Evolutionary conservation across 2,113 vertebrate genomes (phyloP).

Genomic region (Burhinus oedicnemus): DNA sequence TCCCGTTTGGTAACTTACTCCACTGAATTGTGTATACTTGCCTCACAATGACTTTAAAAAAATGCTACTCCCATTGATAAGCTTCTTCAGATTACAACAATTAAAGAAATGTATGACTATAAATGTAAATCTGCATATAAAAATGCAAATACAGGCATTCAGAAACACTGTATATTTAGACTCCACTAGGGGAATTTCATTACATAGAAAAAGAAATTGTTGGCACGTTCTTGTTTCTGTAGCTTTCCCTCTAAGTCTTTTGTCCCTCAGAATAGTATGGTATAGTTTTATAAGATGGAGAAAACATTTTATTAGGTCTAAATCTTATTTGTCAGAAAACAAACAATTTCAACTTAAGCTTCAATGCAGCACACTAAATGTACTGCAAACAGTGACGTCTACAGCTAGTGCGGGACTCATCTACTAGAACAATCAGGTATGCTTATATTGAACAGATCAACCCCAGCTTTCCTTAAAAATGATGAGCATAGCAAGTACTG

Average conservation of each 20-base stretch:
- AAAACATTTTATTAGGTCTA: neutral
- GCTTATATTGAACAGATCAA: neutral
- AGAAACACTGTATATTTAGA: neutral
- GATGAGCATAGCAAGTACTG: neutral
- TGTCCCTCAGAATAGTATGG: neutral
- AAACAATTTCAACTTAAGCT: neutral
- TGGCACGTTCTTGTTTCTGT: neutral
- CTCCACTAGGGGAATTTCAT: neutral
- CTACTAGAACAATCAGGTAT: neutral
- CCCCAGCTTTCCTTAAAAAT: neutral
- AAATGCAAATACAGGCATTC: neutral
- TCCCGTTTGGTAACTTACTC: neutral
- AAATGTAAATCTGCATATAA: neutral
- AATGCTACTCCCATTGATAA: neutral
- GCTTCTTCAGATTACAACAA: neutral
- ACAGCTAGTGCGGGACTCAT: neutral
- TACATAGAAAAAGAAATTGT: neutral
- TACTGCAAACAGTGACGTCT: neutral
- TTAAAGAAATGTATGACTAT: neutral
- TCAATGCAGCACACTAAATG: neutral
- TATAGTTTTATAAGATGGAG: neutral
- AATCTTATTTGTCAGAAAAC: neutral
- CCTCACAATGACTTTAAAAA: neutral
- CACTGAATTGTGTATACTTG: neutral
- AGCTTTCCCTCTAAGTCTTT: neutral